Conservation (phyloP, 2,113 vertebrate species). For the Lamprotornis superbus region DNA sequence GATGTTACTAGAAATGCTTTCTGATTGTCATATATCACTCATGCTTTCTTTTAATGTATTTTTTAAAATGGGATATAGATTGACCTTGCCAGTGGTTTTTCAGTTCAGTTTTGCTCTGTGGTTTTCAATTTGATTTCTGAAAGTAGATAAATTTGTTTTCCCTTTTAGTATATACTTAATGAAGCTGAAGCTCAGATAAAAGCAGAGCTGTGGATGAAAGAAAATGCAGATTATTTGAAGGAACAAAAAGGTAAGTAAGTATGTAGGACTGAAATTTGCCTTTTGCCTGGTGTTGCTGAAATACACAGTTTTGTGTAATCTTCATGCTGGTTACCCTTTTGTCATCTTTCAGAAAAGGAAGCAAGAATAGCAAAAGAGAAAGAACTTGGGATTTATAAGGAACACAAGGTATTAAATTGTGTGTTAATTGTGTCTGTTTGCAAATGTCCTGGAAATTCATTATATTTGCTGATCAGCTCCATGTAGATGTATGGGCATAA, state of each 20-base stretch:
- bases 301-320: neutral
- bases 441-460: conserved; percentile 9
- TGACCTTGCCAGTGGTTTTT: neutral
- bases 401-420: conserved; percentile 85
- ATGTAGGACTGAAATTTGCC: neutral
- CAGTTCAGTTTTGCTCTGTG: neutral
- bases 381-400: conserved; percentile 93
- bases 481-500: neutral
- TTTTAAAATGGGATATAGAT: neutral
- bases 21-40: neutral
- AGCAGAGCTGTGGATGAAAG: conserved; percentile 93
- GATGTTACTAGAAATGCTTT: neutral
- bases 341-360: conserved; percentile 86
- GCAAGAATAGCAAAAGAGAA: conserved; percentile 94
- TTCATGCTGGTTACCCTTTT: conserved; percentile 36
- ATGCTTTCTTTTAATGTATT: neutral
- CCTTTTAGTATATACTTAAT: conserved; percentile 88
- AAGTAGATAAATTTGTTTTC: conserved; percentile 30
- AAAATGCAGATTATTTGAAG: conserved; percentile 93
- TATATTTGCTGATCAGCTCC: neutral
- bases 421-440: conserved; percentile 18
- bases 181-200: conserved; percentile 91
- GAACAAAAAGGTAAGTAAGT: conserved; percentile 88
- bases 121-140: conserved; percentile 24
- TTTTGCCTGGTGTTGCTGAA: neutral